Evolutionary conservation across 2,113 vertebrate species (phyloP).

Genomic region (Taurulus bubalis): DNA sequence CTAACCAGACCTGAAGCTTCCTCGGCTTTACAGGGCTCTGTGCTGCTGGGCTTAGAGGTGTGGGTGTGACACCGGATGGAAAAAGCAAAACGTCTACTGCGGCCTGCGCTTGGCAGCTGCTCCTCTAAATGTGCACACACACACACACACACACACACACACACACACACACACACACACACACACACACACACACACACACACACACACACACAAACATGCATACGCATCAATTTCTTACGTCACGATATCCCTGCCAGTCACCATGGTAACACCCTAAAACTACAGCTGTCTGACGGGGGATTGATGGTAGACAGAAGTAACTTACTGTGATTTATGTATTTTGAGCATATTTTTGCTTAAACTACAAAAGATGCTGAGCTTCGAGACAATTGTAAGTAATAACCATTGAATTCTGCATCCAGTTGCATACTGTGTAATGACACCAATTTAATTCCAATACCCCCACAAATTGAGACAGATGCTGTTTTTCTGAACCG

Average conservation of each 20-base stretch:
- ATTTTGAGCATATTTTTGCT: conserved; percentile 18
- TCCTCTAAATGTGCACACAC: conserved; percentile 48
- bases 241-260: conserved; percentile 65
- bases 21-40: conserved; percentile 21
- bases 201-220: conserved; percentile 12
- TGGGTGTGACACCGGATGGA: conserved; percentile 53
- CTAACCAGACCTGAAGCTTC: conserved; percentile 40
- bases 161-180: conserved; percentile 5
- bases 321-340: conserved; percentile 36
- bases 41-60: conserved; percentile 35
- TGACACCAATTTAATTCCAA: conserved; percentile 24
- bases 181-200: conserved; percentile 25
- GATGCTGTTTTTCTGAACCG: conserved; percentile 16
- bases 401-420: background rate
- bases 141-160: conserved; percentile 1
- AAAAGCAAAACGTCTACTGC: conserved; percentile 18
- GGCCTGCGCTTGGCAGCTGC: conserved; percentile 64
- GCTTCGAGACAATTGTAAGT: conserved; percentile 16
- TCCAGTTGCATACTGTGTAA: conserved; percentile 20
- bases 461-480: conserved; percentile 10
- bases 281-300: conserved; percentile 68
- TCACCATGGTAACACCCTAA: conserved; percentile 79
- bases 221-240: conserved; percentile 63
- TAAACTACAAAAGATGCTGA: conserved; percentile 24
- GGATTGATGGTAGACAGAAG: conserved; percentile 45